phyloP scores from a whole-genome alignment of 2,797 vertebrate species.

The Lophotriccus pileatus region DNA sequence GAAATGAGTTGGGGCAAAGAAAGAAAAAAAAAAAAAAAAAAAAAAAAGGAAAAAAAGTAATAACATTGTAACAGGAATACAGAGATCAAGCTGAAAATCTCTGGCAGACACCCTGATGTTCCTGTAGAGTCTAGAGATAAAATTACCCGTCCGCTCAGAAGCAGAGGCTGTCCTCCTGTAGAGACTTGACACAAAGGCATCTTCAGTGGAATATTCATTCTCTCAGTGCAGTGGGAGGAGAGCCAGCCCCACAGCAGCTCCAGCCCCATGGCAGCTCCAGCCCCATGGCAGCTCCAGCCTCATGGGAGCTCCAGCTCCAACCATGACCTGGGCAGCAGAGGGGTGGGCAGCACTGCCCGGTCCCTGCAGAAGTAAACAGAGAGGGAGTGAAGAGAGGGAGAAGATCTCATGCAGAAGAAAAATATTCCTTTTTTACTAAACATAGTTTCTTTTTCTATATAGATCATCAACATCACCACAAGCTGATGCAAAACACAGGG shows the following conservation, averaged over 20 bases:
- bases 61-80: constrained; percentile 17
- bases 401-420: not conserved
- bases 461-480: not conserved
- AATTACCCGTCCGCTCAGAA: not conserved
- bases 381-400: not conserved
- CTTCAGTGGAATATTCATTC: not conserved
- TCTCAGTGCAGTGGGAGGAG: not conserved
- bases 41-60: not conserved
- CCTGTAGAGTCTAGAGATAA: constrained; percentile 13
- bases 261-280: not conserved
- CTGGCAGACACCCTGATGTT: not conserved
- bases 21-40: not conserved
- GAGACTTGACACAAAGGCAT: not conserved
- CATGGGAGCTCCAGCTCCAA: not conserved
- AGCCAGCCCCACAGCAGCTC: not conserved
- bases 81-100: constrained; percentile 29
- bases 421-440: not conserved
- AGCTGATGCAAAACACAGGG: not conserved
- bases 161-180: not conserved
- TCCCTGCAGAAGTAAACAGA: not conserved
- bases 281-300: rapidly evolving
- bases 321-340: rapidly evolving
- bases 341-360: not conserved
- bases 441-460: not conserved
- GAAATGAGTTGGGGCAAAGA: not conserved